Evolutionary conservation across 2,113 vertebrate genomes (phyloP), one percentile per base, ranked within the genome.

Genomic region (Aldabrachelys gigantea): DNA sequence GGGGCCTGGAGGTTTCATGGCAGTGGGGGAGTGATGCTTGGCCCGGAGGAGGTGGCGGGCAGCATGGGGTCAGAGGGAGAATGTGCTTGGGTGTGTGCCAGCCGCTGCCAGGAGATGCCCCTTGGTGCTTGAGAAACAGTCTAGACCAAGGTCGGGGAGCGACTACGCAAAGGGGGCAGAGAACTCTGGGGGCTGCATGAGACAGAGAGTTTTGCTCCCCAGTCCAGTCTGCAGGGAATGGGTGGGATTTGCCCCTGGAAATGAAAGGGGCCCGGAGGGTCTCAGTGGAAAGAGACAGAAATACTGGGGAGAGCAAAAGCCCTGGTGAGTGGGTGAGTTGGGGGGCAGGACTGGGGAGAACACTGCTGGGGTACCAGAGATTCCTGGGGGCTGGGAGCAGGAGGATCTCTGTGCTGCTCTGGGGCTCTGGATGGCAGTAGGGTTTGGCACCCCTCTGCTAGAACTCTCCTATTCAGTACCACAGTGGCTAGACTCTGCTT

Each of bases 181-280:
- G 1, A 6, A 35, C 17, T 13, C 6, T 0, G 22, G 65, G 25
- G n/a, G 54, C 12, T 76, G 41, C 22, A 44, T 3, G 38, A 25
- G 21, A 13, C 44, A 22, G n/a, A 76, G 69, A 41, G 72, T 6
- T 76, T 76, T 25, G 22, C 41, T 76, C 21, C 72, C 24, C 21
- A 38, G 11, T 76, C 22, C 2, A 11, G 4, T 4, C 7, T 41
- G 41, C 44, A 24, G 87, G 27, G 21, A 27, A 59, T 35, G 57
- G 35, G 0, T 27, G 44, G 54, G 54, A 78, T 53, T 72, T 72
- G 4, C 16, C 17, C 19, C 69, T 24, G 69, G 19, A 21, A 22
- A 76, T 41, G n/a, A 27, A 10, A 49, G 3, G 16, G n/a, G 49
- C 27, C 76, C 41, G 78, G 47, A n/a, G 25, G 57, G 50, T 38